Evolutionary conservation across 1,140 invertebrate species (phyloP).

Genomic region (Anoplophora glabripennis): DNA sequence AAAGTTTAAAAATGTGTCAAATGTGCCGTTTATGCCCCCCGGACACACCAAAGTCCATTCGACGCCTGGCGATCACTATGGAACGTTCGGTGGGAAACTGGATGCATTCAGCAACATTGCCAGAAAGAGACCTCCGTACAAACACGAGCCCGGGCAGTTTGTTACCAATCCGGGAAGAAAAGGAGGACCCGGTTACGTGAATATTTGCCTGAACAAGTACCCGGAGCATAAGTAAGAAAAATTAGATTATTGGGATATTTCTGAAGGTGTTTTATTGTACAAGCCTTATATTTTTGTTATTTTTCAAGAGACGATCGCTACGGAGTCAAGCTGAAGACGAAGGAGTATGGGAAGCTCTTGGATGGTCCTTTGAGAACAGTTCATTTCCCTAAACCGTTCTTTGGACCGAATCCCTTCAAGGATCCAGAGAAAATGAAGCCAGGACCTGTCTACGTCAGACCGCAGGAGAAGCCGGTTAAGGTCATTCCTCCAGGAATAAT

Average conservation of each 20-base stretch:
- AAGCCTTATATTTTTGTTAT: not conserved
- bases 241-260: not conserved
- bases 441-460: slow-evolving; percentile 34
- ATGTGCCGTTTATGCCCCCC: slow-evolving; percentile 31
- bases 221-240: slow-evolving; percentile 30
- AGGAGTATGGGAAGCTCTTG: slow-evolving; percentile 29
- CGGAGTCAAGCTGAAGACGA: slow-evolving; percentile 32
- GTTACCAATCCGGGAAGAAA: slow-evolving; percentile 39
- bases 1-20: slow-evolving; percentile 28
- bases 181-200: slow-evolving; percentile 45
- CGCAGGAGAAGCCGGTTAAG: slow-evolving; percentile 25
- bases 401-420: slow-evolving; percentile 40
- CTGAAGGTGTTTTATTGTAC: not conserved
- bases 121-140: slow-evolving; percentile 21
- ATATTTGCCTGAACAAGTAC: slow-evolving; percentile 44
- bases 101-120: slow-evolving; percentile 33
- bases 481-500: slow-evolving; percentile 27
- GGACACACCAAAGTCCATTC: slow-evolving; percentile 36
- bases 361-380: slow-evolving; percentile 31
- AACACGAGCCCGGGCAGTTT: slow-evolving; percentile 27
- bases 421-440: slow-evolving; percentile 33
- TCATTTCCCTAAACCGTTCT: slow-evolving; percentile 35
- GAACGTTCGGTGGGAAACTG: slow-evolving; percentile 40
- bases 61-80: slow-evolving; percentile 45
- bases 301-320: slow-evolving; percentile 35